Evolutionary conservation across 2,113 vertebrate species (phyloP).

Genomic region (Prionailurus bengalensis): DNA sequence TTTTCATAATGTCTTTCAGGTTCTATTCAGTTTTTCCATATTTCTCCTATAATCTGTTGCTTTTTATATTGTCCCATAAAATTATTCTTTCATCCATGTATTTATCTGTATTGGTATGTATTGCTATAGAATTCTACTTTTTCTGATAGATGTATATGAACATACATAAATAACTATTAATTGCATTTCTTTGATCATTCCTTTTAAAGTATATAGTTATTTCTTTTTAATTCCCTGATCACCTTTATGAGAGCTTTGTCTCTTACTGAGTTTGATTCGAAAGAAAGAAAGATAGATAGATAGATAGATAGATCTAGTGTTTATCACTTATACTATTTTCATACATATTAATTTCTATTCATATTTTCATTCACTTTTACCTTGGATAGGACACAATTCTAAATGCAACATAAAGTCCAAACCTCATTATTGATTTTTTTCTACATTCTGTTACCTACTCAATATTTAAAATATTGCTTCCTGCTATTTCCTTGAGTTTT

Average conservation of each 20-base stretch:
- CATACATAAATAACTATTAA: not conserved
- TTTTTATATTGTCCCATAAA: constrained; percentile 34
- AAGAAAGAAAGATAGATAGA: not conserved
- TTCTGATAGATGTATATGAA: not conserved
- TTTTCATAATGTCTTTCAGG: constrained; percentile 20
- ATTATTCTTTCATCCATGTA: not conserved
- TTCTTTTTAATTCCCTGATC: constrained; percentile 46
- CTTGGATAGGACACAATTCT: not conserved
- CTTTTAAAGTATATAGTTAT: not conserved
- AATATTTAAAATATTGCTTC: constrained; percentile 49
- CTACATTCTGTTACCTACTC: not conserved
- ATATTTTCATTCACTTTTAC: not conserved
- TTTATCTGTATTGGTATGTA: not conserved
- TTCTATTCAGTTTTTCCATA: not conserved
- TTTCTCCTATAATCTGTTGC: not conserved
- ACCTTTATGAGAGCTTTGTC: not conserved
- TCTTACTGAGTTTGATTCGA: not conserved
- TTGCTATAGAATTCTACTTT: not conserved
- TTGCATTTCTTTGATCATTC: not conserved
- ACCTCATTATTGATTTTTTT: not conserved
- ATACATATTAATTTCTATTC: not conserved
- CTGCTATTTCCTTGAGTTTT: not conserved
- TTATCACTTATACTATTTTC: constrained; percentile 35
- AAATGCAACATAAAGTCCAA: not conserved
- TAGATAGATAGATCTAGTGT: not conserved